Percentiles rank a stretch among this genome's conserved stretches.
Evolutionary conservation across 2,797 vertebrate genomes (phyloP).

Genomic region (Botia almorhae): DNA sequence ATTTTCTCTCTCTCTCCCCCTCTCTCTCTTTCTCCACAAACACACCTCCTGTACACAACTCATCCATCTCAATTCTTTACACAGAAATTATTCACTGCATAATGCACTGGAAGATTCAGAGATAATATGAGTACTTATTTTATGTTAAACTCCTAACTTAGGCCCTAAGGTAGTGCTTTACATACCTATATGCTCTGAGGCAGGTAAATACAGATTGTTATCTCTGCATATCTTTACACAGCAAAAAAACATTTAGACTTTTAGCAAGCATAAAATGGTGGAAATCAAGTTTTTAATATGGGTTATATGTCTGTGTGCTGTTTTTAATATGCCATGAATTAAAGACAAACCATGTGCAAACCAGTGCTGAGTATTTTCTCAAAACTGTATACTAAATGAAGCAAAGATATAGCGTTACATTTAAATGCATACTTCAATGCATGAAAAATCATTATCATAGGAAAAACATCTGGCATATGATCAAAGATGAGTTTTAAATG

Average conservation of each 20-base stretch:
- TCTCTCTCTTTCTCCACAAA: slow-evolving; percentile 12
- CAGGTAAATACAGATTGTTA: neutral
- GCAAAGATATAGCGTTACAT: no score
- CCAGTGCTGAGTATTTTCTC: no score
- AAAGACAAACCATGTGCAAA: no score
- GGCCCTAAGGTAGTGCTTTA: neutral
- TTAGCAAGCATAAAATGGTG: no score
- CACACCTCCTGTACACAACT: slow-evolving; percentile 10
- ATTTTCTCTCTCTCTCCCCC: neutral
- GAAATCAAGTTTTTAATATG: no score
- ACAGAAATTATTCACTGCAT: slow-evolving; percentile 23
- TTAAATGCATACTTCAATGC: no score
- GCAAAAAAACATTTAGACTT: neutral
- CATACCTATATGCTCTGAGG: neutral
- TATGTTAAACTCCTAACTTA: slow-evolving; percentile 13
- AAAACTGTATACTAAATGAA: no score
- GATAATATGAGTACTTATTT: neutral
- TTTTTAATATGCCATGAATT: no score
- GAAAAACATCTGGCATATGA: no score
- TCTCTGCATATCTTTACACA: neutral
- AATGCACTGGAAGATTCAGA: neutral
- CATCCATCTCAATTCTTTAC: slow-evolving; percentile 4
- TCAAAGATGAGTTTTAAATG: no score
- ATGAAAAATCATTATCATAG: no score
- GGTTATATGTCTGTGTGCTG: no score